A percentile compares a stretch with the other conserved stretches of the same genome.
These are phyloP conservation scores for Grallaria varia DNA, from an alignment of 2,113 vertebrate genomes.

Conservation along the genomic window DNA sequence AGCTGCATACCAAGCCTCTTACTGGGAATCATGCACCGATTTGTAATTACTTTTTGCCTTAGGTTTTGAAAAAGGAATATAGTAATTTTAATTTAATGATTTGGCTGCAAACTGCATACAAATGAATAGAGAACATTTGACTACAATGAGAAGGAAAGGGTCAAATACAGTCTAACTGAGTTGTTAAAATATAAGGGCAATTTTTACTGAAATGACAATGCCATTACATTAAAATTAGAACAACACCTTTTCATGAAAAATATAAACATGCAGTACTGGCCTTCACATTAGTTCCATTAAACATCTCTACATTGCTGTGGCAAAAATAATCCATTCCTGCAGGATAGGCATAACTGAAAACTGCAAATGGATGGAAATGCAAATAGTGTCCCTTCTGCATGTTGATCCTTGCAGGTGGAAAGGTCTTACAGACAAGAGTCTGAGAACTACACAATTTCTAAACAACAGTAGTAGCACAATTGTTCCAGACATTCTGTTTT, in stretches of 20 bases:
- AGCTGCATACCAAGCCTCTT: neutral
- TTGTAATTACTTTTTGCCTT: conserved; percentile 8
- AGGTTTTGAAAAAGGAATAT: neutral
- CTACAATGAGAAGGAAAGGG: neutral
- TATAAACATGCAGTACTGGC: neutral
- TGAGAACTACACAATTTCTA: neutral
- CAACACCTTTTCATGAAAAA: neutral
- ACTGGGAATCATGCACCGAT: neutral
- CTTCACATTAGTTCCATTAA: neutral
- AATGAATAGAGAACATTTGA: neutral
- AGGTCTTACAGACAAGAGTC: neutral
- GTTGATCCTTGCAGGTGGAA: neutral
- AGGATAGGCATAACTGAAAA: neutral
- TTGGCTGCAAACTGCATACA: neutral
- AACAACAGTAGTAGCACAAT: neutral
- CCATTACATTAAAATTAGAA: neutral
- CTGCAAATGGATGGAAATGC: neutral
- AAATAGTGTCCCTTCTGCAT: neutral
- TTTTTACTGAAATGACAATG: conserved; percentile 13
- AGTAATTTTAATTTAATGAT: conserved; percentile 44
- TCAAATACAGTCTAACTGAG: neutral
- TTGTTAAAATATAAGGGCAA: neutral
- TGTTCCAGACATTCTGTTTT: neutral
- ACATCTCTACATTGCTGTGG: neutral
- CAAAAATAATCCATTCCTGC: neutral